Evolutionary conservation across 1,140 invertebrate species (phyloP), one percentile per base, ranked within the genome.

Genomic region (Bombus consobrinus): DNA sequence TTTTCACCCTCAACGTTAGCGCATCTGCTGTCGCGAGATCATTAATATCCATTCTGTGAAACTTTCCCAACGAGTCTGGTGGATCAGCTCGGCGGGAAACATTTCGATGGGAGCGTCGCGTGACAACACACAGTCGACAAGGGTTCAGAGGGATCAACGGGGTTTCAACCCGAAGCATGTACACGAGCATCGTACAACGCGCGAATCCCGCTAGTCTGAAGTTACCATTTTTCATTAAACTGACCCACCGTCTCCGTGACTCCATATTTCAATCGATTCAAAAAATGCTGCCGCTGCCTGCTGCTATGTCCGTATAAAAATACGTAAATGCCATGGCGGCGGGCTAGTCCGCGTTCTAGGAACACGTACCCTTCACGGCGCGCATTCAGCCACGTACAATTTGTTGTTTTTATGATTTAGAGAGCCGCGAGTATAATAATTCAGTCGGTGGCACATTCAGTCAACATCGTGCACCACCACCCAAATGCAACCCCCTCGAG

Each of bases 341-440:
- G 6, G 39, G 10, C 6, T 47, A 13, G 22, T 32, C n/a, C n/a
- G 22, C 62, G 25, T 32, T 25, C 32, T 10, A 53, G 15, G 41
- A 69, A 64, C 47, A 73, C 71, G 62, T 37, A 25, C 57, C 57
- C 28, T 25, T n/a, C 34, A 66, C 18, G 8, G n/a, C 3, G 8
- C 37, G 0, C 53, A 32, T 81, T 71, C 53, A 66, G 47, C 85
- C 85, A 77, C 86, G 64, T 85, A 91, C 90, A 93, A 93, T 93
- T 93, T 93, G 93, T 93, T 92, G 91, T 93, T 93, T 93, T 92
- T 93, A 93, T 93, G 93, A 93, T 94, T 92, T 93, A 94, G 87
- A 83, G 90, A 85, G 83, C 80, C 81, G 88, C 82, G 73, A 83
- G 88, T 84, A 93, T 87, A 92, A 94, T 94, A 94, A 93, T 93